These are phyloP conservation scores for Heloderma charlesbogerti DNA, from an alignment of 2,113 vertebrate species.

Conservation along the genomic window DNA sequence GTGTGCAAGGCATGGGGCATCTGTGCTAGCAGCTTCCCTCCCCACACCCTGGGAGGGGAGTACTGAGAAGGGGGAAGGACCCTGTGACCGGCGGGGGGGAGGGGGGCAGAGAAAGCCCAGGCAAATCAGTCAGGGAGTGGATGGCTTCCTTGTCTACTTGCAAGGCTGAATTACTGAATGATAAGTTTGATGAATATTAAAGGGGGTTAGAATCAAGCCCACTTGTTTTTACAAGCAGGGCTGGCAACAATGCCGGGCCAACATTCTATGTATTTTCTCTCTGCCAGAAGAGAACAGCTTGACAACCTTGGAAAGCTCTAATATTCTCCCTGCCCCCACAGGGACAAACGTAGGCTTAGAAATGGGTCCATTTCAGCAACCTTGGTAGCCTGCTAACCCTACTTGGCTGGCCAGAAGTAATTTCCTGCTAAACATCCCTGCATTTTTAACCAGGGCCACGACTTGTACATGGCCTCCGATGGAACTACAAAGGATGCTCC, in stretches of 20 bases:
- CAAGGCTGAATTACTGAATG: neutral
- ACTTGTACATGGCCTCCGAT: neutral
- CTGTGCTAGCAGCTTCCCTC: neutral
- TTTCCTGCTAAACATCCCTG: neutral
- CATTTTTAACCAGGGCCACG: neutral
- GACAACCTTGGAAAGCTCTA: slow-evolving; percentile 15
- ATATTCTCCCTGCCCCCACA: neutral
- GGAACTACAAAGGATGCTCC: fast-evolving
- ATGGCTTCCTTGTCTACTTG: neutral
- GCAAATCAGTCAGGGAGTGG: neutral
- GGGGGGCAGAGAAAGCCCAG: neutral
- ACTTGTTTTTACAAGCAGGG: neutral
- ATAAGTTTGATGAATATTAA: neutral
- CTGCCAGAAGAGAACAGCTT: slow-evolving; percentile 20
- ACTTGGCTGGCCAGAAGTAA: neutral
- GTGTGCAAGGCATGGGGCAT: no score
- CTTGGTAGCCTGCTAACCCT: slow-evolving; percentile 38
- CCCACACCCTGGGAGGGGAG: neutral
- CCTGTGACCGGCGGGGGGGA: no score
- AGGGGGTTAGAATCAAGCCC: neutral
- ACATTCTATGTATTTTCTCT: neutral
- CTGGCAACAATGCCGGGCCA: slow-evolving; percentile 28
- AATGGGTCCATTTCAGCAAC: neutral
- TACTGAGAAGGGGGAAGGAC: neutral
- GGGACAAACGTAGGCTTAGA: neutral